Conservation (phyloP, 2,797 vertebrate species). For the Mallotus villosus region DNA sequence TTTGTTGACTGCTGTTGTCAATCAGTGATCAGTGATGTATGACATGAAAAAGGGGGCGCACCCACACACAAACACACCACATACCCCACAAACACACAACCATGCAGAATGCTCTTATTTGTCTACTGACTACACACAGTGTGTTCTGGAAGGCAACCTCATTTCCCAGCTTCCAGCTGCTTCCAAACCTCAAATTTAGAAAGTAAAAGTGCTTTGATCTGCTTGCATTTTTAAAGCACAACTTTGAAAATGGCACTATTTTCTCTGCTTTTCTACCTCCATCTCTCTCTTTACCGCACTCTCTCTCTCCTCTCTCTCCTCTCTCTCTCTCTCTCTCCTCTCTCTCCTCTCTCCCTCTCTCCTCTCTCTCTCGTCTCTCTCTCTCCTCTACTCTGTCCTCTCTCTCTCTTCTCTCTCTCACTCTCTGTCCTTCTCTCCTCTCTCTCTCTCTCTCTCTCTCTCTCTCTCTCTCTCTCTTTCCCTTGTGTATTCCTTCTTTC, state of each 20-base stretch:
- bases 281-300: background rate
- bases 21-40: background rate
- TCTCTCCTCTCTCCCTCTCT: too few species aligned
- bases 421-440: too few species aligned
- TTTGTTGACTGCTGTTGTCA: background rate
- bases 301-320: slow-evolving; percentile 16
- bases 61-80: too few species aligned
- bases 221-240: slow-evolving; percentile 22
- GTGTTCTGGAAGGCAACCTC: background rate
- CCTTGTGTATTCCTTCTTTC: too few species aligned
- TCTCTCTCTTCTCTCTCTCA: slow-evolving; percentile 24
- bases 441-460: slow-evolving; percentile 20
- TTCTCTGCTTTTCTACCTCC: background rate
- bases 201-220: slow-evolving; percentile 35
- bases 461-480: slow-evolving; percentile 26
- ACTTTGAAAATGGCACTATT: too few species aligned
- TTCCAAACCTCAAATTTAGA: slow-evolving; percentile 19
- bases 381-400: slow-evolving; percentile 16
- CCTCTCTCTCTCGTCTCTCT: slow-evolving; percentile 25
- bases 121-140: background rate
- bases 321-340: slow-evolving; percentile 29
- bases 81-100: background rate
- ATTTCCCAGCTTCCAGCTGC: background rate
- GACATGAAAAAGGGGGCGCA: background rate
- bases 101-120: background rate